Conservation (phyloP, 2,888 invertebrate species). For the Xanthostigma xanthostigma region DNA sequence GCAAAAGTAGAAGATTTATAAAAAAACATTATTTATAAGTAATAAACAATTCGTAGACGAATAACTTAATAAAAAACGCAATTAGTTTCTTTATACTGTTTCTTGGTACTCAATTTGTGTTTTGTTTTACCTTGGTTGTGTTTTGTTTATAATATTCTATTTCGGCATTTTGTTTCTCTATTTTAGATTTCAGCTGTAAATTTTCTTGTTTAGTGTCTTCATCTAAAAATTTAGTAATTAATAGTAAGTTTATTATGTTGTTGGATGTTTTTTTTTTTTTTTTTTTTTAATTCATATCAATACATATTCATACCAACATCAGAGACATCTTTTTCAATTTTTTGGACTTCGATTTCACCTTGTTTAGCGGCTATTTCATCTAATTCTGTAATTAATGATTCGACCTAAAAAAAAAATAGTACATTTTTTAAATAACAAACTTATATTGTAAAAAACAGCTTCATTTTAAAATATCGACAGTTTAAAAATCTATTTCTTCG, state of each 20-base stretch:
- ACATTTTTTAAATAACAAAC: no score
- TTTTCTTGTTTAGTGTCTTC: slow-evolving; percentile 28
- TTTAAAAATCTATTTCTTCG: no score
- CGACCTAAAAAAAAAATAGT: slow-evolving; percentile 25
- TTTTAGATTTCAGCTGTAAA: slow-evolving; percentile 26
- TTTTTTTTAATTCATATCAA: slow-evolving; percentile 20
- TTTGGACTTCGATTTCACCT: slow-evolving; percentile 28
- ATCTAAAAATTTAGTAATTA: slow-evolving; percentile 8
- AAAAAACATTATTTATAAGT: no score
- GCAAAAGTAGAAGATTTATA: no score
- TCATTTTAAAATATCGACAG: no score
- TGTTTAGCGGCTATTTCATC: slow-evolving; percentile 33
- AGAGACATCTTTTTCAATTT: slow-evolving; percentile 19
- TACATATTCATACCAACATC: neutral
- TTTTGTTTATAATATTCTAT: slow-evolving; percentile 24
- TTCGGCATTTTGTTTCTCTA: slow-evolving; percentile 26
- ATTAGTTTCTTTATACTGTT: no score
- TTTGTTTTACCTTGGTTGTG: slow-evolving; percentile 25
- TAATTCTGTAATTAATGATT: slow-evolving; percentile 34
- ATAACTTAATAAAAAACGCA: no score
- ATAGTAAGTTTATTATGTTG: neutral
- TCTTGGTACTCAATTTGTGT: neutral
- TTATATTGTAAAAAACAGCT: no score
- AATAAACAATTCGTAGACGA: no score
- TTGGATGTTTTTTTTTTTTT: slow-evolving; percentile 21